Evolutionary conservation across 2,797 vertebrate species (phyloP).

Genomic region (Allobates femoralis): DNA sequence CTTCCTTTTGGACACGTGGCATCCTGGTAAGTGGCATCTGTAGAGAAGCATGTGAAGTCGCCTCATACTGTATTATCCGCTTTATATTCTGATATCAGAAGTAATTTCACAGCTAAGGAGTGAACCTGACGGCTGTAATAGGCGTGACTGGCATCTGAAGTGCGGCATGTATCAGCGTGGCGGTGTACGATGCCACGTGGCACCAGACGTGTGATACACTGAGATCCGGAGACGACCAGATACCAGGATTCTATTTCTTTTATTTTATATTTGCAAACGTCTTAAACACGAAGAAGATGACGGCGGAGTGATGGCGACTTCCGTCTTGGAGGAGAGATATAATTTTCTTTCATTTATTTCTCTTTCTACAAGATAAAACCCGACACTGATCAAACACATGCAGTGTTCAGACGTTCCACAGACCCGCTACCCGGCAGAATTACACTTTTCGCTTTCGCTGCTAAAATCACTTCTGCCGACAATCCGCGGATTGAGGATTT

Average conservation of each 20-base stretch:
- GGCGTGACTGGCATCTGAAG: constrained; percentile 41
- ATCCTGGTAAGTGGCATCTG: constrained; percentile 49
- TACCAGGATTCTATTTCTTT: neutral
- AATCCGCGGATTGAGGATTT: neutral
- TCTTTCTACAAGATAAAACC: neutral
- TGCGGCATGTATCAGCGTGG: constrained; percentile 8
- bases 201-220: neutral
- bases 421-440: neutral
- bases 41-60: constrained; percentile 59
- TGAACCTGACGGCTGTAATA: constrained; percentile 43
- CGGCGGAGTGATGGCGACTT: neutral
- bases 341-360: constrained; percentile 8
- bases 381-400: neutral
- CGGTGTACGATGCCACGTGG: constrained; percentile 13
- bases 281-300: neutral
- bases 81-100: constrained; percentile 54
- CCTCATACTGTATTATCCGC: constrained; percentile 56
- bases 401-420: neutral
- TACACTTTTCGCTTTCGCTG: neutral
- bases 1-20: too few relatives aligned
- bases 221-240: neutral
- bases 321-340: neutral
- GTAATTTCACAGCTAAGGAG: constrained; percentile 56
- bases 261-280: neutral
- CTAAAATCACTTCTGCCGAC: neutral